Percentiles rank a stretch among this genome's conserved stretches.
Evolutionary conservation across 2,113 vertebrate genomes (phyloP).

Genomic region (Hylia prasina): DNA sequence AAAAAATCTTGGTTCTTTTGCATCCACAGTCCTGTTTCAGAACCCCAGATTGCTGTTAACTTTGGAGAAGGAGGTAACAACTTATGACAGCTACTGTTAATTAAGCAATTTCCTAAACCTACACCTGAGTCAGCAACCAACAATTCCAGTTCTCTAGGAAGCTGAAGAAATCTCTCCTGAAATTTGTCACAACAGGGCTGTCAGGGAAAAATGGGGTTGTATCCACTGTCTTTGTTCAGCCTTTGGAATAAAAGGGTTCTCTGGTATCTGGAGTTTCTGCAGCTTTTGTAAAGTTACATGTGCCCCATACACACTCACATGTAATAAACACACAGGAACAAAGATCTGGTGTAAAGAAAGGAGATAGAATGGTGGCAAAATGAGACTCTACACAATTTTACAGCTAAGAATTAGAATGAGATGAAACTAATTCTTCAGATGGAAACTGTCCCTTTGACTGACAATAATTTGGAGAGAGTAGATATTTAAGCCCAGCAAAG

Average conservation of each 20-base stretch:
- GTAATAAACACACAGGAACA: background rate
- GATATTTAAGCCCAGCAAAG: background rate
- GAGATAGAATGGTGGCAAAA: background rate
- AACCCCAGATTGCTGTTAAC: background rate
- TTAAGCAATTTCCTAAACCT: background rate
- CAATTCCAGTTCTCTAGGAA: background rate
- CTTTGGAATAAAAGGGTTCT: background rate
- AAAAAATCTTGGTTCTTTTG: background rate
- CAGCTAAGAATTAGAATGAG: background rate
- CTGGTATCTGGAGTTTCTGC: background rate
- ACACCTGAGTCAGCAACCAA: accelerated
- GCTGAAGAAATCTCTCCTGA: background rate
- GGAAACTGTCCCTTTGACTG: background rate
- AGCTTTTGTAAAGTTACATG: background rate
- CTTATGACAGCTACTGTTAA: background rate
- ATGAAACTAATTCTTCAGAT: background rate
- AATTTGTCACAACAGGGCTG: accelerated
- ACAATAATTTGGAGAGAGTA: background rate
- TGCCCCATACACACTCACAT: accelerated
- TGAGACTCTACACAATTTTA: background rate
- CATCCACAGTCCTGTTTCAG: background rate
- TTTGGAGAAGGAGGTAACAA: background rate
- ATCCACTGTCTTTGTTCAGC: background rate
- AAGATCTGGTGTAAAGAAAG: background rate
- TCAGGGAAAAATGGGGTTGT: accelerated